A percentile compares a stretch with the other conserved stretches of the same genome.
These are phyloP conservation scores for Dryomyza anilis DNA, from an alignment of 2,888 invertebrate genomes.

Conservation along the genomic window DNA sequence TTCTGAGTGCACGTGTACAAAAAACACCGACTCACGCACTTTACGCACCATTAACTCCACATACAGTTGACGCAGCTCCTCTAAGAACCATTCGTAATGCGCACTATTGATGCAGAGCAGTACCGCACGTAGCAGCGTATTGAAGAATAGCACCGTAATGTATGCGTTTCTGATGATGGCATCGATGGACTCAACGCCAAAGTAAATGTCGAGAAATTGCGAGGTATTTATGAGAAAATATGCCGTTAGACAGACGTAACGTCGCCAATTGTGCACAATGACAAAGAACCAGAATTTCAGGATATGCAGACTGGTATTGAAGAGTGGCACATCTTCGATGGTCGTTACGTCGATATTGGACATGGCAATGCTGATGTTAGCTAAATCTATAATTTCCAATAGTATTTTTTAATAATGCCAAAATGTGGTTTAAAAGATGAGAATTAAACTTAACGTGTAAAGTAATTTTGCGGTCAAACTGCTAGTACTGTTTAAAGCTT, in stretches of 20 bases:
- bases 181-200: slow-evolving; percentile 45
- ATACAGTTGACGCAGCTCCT: slow-evolving; percentile 40
- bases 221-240: slow-evolving; percentile 41
- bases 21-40: neutral
- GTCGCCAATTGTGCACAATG: slow-evolving; percentile 50
- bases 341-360: neutral
- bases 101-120: slow-evolving; percentile 41
- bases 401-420: too few relatives aligned
- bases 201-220: slow-evolving; percentile 48
- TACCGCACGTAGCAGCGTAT: slow-evolving; percentile 43
- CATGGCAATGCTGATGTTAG: too few relatives aligned
- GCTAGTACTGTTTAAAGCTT: too few relatives aligned
- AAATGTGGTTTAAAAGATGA: too few relatives aligned
- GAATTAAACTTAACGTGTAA: too few relatives aligned
- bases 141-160: slow-evolving; percentile 47
- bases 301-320: slow-evolving; percentile 42
- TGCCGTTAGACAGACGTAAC: slow-evolving; percentile 48
- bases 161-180: slow-evolving; percentile 49
- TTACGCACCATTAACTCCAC: slow-evolving; percentile 41
- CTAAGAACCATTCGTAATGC: slow-evolving; percentile 46
- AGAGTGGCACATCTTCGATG: slow-evolving; percentile 47
- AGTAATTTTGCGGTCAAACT: too few relatives aligned
- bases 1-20: neutral
- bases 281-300: slow-evolving; percentile 53
- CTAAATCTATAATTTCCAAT: too few relatives aligned